phyloP scores from a whole-genome alignment of 1,140 invertebrate genomes.

The Drosophila kepulauana region DNA sequence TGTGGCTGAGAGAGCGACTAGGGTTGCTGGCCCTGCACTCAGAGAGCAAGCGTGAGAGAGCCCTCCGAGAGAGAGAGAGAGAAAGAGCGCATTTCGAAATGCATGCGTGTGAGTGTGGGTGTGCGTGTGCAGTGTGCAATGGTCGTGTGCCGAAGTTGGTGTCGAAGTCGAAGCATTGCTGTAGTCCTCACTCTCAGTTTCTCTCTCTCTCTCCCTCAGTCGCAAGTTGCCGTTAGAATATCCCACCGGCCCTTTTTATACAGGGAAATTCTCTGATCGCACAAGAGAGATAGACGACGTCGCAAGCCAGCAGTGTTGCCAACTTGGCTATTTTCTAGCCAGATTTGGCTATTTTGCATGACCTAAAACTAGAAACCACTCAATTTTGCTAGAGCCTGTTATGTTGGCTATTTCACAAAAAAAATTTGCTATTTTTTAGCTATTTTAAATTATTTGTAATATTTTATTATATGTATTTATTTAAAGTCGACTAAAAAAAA shows the following conservation, averaged over 20 bases:
- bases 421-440: too few relatives aligned
- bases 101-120: conserved; percentile 33
- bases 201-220: conserved; percentile 13
- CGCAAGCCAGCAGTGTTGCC: conserved; percentile 1
- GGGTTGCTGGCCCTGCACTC: conserved; percentile 20
- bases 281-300: conserved; percentile 23
- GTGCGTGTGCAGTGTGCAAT: conserved; percentile 38
- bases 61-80: conserved; percentile 10
- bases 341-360: too few relatives aligned
- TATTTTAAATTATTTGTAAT: too few relatives aligned
- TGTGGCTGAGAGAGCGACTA: conserved; percentile 20
- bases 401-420: too few relatives aligned
- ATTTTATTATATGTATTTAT: too few relatives aligned
- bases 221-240: conserved; percentile 65
- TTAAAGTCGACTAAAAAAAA: too few relatives aligned
- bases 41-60: conserved; percentile 9
- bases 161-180: conserved; percentile 26
- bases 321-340: too few relatives aligned
- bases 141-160: conserved; percentile 48
- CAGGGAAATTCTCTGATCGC: conserved; percentile 60
- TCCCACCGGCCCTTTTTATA: conserved; percentile 48
- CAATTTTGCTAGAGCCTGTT: too few relatives aligned
- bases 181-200: conserved; percentile 34
- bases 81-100: conserved; percentile 2
- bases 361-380: too few relatives aligned